Percentiles rank a stretch among this genome's conserved stretches.
Evolutionary conservation across 2,888 invertebrate genomes (phyloP).

Genomic region (Himalopsyche anomala): DNA sequence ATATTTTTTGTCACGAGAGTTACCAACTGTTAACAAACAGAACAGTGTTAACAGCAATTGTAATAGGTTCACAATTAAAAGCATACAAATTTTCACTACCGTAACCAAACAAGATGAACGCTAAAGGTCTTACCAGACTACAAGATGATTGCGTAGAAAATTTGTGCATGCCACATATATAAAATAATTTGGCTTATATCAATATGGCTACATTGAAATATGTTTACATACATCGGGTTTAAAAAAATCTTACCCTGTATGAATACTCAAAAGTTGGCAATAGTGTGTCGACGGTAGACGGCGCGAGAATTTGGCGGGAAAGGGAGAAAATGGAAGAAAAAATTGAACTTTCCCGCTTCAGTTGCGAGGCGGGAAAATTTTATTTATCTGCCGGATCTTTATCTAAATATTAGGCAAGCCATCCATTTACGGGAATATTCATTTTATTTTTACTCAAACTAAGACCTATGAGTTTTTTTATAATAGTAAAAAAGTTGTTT

Average conservation of each 20-base stretch:
- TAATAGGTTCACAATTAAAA: too few species aligned
- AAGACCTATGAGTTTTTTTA: neutral
- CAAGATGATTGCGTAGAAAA: too few species aligned
- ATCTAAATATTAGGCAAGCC: constrained; percentile 23
- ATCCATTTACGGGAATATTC: constrained; percentile 17
- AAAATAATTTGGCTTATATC: too few species aligned
- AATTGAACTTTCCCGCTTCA: constrained; percentile 9
- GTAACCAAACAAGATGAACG: too few species aligned
- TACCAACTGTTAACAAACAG: too few species aligned
- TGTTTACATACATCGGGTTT: neutral
- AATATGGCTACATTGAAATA: neutral
- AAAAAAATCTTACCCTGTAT: neutral
- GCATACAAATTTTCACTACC: too few species aligned
- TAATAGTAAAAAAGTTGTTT: neutral
- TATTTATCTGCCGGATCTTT: constrained; percentile 22
- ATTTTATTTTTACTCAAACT: constrained; percentile 23
- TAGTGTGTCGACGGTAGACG: constrained; percentile 14
- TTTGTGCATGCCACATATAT: too few species aligned
- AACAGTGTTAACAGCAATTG: too few species aligned
- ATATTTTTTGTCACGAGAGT: too few species aligned
- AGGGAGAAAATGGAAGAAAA: neutral
- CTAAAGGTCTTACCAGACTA: too few species aligned
- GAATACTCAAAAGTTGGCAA: neutral
- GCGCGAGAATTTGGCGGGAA: neutral
- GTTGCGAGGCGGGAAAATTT: constrained; percentile 7